These are phyloP conservation scores for Hippocampus barbouri DNA, from an alignment of 2,113 vertebrate genomes.

Conservation along the genomic window DNA sequence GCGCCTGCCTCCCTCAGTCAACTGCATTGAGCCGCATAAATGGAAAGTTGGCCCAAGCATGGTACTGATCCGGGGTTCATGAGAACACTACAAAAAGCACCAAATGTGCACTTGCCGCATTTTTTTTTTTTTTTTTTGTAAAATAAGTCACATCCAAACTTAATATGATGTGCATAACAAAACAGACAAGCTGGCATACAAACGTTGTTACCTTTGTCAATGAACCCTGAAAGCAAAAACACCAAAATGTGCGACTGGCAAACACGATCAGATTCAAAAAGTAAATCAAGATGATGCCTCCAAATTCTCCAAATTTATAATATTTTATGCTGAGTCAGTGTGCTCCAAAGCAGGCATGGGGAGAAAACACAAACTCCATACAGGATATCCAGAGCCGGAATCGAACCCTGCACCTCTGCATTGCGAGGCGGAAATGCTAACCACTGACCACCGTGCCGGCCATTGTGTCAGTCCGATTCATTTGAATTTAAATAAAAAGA, in stretches of 20 bases:
- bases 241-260: not conserved
- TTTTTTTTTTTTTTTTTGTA: not conserved
- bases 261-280: not conserved
- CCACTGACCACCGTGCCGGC: too few relatives aligned
- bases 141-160: too few relatives aligned
- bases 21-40: slow-evolving; percentile 33
- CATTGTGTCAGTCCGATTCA: too few relatives aligned
- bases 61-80: slow-evolving; percentile 32
- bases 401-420: too few relatives aligned
- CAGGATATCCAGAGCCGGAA: too few relatives aligned
- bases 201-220: not conserved
- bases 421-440: too few relatives aligned
- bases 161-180: not conserved
- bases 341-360: not conserved
- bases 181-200: not conserved
- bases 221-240: not conserved
- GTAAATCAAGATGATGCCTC: not conserved
- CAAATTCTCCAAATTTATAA: not conserved
- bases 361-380: too few relatives aligned
- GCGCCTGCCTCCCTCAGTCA: slow-evolving; percentile 20
- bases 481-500: too few relatives aligned
- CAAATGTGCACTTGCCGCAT: slow-evolving; percentile 33
- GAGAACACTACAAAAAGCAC: slow-evolving; percentile 24
- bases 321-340: not conserved
- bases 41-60: slow-evolving; percentile 41